phyloP scores from a whole-genome alignment of 2,113 vertebrate species.

The Seriola aureovittata region DNA sequence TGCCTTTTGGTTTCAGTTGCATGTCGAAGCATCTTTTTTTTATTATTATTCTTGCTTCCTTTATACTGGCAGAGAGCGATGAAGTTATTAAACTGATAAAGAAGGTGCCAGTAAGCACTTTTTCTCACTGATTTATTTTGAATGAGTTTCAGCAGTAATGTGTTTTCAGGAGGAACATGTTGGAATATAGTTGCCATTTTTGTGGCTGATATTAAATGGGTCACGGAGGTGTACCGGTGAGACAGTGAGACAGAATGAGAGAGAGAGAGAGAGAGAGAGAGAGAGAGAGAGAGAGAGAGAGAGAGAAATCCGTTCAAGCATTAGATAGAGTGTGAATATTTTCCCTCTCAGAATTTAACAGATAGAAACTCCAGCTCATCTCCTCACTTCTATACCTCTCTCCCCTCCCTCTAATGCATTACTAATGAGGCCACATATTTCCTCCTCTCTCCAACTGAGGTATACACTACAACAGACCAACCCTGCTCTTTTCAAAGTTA shows the following conservation, averaged over 20 bases:
- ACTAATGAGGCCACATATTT: constrained; percentile 73
- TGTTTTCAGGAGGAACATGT: constrained; percentile 44
- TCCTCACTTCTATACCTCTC: constrained; percentile 36
- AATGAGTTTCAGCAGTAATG: constrained; percentile 49
- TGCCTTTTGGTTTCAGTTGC: constrained; percentile 7
- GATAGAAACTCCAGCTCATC: constrained; percentile 62
- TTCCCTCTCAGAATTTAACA: constrained; percentile 54
- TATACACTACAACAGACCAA: constrained; percentile 51
- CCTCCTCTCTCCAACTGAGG: constrained; percentile 48
- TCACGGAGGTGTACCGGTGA: constrained; percentile 51
- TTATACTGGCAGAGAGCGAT: constrained; percentile 29
- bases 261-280: constrained; percentile 12
- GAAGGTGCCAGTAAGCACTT: constrained; percentile 46
- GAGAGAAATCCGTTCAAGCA: constrained; percentile 26
- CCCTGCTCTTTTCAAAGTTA: constrained; percentile 66
- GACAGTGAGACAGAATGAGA: constrained; percentile 12
- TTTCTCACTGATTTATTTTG: constrained; percentile 54
- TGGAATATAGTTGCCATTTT: constrained; percentile 46
- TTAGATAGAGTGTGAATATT: constrained; percentile 62
- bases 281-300: constrained; percentile 6
- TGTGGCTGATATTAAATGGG: constrained; percentile 65
- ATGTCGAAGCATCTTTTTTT: constrained; percentile 30
- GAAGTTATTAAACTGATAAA: constrained; percentile 64
- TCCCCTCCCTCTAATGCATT: constrained; percentile 74
- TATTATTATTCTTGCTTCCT: constrained; percentile 1